Conservation (phyloP, 2,888 invertebrate genomes). For the Brenthis daphne region DNA sequence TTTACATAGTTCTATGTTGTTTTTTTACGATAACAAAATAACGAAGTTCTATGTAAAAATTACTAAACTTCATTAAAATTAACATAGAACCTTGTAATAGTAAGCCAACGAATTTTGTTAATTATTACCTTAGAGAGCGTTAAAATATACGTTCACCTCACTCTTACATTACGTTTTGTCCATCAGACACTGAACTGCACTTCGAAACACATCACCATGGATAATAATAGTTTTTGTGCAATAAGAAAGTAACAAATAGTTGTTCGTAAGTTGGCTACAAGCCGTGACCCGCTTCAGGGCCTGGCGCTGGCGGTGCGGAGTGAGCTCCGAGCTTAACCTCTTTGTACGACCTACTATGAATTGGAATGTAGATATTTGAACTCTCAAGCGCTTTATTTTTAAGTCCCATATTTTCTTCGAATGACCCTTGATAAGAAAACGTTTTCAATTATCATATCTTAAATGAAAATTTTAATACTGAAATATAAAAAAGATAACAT, state of each 20-base stretch:
- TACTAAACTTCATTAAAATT: too few species aligned
- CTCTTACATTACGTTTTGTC: background rate
- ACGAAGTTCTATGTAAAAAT: too few species aligned
- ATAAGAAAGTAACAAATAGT: slow-evolving; percentile 7
- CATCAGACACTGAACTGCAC: background rate
- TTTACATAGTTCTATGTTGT: too few species aligned
- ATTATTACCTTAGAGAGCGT: slow-evolving; percentile 7
- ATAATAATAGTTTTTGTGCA: slow-evolving; percentile 2
- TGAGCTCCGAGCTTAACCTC: slow-evolving; percentile 5
- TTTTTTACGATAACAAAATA: too few species aligned
- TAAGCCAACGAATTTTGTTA: background rate
- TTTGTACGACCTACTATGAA: slow-evolving; percentile 10
- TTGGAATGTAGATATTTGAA: slow-evolving; percentile 7
- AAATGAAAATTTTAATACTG: too few species aligned
- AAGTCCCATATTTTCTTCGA: background rate
- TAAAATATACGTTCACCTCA: background rate
- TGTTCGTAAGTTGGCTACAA: slow-evolving; percentile 3
- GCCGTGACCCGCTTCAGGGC: slow-evolving; percentile 22
- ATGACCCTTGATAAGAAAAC: too few species aligned
- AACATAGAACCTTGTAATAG: too few species aligned
- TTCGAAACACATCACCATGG: background rate
- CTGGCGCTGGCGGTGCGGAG: background rate
- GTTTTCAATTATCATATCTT: too few species aligned
- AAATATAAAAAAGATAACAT: too few species aligned
- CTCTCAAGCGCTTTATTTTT: background rate